A percentile compares a stretch with the other conserved stretches of the same genome.
These are phyloP conservation scores for Oxyscelio sp. DNA, from an alignment of 2,888 invertebrate species.

Conservation along the genomic window DNA sequence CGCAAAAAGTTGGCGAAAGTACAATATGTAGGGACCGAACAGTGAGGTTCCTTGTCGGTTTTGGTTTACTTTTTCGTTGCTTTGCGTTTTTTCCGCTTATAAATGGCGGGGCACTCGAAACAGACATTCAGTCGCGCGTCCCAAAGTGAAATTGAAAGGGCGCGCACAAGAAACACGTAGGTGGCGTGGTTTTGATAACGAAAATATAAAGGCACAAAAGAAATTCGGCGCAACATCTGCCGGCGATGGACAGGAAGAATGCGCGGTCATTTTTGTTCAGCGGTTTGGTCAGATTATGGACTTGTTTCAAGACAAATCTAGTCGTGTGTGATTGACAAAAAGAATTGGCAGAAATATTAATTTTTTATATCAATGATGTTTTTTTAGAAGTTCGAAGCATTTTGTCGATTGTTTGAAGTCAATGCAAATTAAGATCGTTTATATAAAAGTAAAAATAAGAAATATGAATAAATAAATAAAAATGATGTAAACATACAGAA, in stretches of 20 bases:
- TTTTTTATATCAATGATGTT: no score
- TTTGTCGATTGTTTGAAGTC: no score
- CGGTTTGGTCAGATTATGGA: background rate
- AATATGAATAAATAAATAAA: no score
- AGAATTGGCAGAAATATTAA: no score
- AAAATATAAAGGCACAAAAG: constrained; percentile 44
- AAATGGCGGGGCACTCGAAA: constrained; percentile 32
- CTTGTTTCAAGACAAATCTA: constrained; percentile 39
- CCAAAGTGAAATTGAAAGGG: constrained; percentile 44
- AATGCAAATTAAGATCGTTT: no score
- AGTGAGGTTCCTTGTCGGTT: constrained; percentile 34
- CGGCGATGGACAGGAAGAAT: constrained; percentile 32
- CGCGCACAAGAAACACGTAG: constrained; percentile 52
- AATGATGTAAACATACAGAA: no score
- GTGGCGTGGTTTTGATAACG: constrained; percentile 57
- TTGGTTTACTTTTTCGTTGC: constrained; percentile 38
- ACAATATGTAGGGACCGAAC: constrained; percentile 43
- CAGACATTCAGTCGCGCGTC: constrained; percentile 30
- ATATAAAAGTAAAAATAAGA: no score
- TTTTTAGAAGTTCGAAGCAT: no score
- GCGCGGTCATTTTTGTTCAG: constrained; percentile 45
- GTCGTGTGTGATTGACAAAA: constrained; percentile 11
- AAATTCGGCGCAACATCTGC: constrained; percentile 57
- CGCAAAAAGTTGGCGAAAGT: constrained; percentile 34
- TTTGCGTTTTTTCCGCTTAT: constrained; percentile 42